These are phyloP conservation scores for Corynorhinus townsendii DNA, from an alignment of 2,113 vertebrate genomes.

Conservation along the genomic window DNA sequence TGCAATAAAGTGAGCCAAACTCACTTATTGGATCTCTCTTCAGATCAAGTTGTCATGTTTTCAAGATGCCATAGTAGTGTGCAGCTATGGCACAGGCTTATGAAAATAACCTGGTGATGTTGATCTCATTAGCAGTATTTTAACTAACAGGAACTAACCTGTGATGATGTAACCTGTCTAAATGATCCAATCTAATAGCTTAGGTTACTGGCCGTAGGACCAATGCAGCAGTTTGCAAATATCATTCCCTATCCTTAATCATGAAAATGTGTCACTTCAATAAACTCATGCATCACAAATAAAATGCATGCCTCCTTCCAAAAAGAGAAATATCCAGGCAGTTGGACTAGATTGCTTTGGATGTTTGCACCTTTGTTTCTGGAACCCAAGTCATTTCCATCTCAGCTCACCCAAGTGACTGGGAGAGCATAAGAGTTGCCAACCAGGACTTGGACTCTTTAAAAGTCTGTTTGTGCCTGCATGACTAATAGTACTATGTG, in stretches of 20 bases:
- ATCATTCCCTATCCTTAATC: not conserved
- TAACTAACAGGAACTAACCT: constrained; percentile 12
- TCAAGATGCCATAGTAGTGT: not conserved
- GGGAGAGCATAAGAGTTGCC: not conserved
- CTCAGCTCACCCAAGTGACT: constrained; percentile 29
- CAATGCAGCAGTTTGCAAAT: not conserved
- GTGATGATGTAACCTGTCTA: not conserved
- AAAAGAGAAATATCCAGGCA: constrained; percentile 36
- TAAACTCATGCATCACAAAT: not conserved
- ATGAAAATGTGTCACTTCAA: constrained; percentile 15
- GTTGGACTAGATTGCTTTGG: constrained; percentile 45
- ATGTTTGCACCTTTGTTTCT: constrained; percentile 38
- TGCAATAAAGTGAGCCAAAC: not conserved
- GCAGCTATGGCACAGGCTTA: not conserved
- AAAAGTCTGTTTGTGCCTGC: constrained; percentile 56
- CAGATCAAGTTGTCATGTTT: constrained; percentile 26
- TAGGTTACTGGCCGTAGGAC: not conserved
- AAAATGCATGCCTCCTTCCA: not conserved
- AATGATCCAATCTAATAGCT: not conserved
- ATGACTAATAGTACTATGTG: constrained; percentile 59
- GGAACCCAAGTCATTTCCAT: constrained; percentile 36
- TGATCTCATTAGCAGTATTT: not conserved
- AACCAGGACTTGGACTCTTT: constrained; percentile 33
- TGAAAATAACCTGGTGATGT: not conserved
- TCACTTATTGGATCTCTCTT: constrained; percentile 17